Evolutionary conservation across 2,113 vertebrate genomes (phyloP).

Genomic region (Echinops telfairi): DNA sequence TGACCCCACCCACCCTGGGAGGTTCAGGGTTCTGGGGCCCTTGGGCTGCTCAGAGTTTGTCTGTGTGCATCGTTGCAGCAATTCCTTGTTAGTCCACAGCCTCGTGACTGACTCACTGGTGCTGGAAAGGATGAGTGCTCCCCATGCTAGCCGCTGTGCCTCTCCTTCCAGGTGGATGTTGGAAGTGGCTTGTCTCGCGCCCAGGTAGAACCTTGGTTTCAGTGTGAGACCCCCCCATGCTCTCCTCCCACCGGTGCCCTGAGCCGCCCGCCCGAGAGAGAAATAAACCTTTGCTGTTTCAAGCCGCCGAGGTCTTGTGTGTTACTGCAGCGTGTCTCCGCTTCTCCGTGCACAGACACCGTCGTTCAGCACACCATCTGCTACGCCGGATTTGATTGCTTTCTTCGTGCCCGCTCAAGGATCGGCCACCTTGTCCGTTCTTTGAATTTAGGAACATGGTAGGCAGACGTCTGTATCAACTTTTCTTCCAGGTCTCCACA

Average conservation of each 20-base stretch:
- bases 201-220: background rate
- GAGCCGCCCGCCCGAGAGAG: background rate
- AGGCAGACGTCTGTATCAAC: background rate
- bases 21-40: conserved; percentile 4
- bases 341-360: background rate
- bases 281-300: conserved; percentile 23
- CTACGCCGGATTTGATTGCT: conserved; percentile 24
- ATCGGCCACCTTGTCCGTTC: background rate
- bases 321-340: conserved; percentile 23
- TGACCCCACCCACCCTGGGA: background rate
- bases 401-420: background rate
- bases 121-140: background rate
- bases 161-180: background rate
- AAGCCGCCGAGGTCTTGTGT: conserved; percentile 33
- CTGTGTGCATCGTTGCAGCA: background rate
- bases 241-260: background rate
- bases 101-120: background rate
- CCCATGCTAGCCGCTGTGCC: background rate
- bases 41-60: background rate
- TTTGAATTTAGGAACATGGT: conserved; percentile 21
- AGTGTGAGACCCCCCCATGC: background rate
- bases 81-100: background rate
- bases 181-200: conserved; percentile 21
- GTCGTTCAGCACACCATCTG: background rate
- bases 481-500: background rate